Evolutionary conservation across 2,113 vertebrate species (phyloP).

Genomic region (Crotalus horridus): DNA sequence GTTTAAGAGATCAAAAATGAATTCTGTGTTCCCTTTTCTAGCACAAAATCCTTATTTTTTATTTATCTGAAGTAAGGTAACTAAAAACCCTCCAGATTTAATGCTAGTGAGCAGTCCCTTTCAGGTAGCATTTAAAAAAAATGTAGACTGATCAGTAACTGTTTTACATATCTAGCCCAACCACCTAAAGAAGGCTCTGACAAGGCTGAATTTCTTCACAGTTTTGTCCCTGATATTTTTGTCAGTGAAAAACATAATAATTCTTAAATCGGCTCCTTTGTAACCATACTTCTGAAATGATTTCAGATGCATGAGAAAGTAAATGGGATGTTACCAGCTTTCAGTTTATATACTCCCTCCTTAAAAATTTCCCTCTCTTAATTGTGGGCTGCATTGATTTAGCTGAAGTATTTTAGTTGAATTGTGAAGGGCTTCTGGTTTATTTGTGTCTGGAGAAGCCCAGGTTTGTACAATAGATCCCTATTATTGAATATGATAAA

Average conservation of each 20-base stretch:
- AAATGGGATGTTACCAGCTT: conserved; percentile 1
- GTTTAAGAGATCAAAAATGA: neutral
- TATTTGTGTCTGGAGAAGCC: conserved; percentile 47
- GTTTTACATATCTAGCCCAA: neutral
- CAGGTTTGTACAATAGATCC: conserved; percentile 62
- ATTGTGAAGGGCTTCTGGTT: conserved; percentile 23
- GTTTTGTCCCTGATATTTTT: neutral
- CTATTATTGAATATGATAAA: conserved; percentile 78
- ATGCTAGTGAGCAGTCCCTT: neutral
- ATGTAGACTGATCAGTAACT: neutral
- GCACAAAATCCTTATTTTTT: neutral
- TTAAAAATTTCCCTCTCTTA: conserved; percentile 8
- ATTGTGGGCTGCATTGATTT: conserved; percentile 31
- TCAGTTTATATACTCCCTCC: neutral
- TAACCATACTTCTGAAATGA: conserved; percentile 13
- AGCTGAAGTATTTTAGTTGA: conserved; percentile 51
- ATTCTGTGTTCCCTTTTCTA: neutral
- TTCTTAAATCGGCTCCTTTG: neutral
- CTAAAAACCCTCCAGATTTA: neutral
- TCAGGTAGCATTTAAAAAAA: neutral
- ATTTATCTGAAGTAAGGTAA: neutral
- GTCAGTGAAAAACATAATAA: neutral
- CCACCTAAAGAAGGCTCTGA: neutral
- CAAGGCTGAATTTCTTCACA: neutral
- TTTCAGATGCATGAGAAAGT: conserved; percentile 8